phyloP scores from a whole-genome alignment of 2,888 invertebrate genomes.

The Leuctra nigra region DNA sequence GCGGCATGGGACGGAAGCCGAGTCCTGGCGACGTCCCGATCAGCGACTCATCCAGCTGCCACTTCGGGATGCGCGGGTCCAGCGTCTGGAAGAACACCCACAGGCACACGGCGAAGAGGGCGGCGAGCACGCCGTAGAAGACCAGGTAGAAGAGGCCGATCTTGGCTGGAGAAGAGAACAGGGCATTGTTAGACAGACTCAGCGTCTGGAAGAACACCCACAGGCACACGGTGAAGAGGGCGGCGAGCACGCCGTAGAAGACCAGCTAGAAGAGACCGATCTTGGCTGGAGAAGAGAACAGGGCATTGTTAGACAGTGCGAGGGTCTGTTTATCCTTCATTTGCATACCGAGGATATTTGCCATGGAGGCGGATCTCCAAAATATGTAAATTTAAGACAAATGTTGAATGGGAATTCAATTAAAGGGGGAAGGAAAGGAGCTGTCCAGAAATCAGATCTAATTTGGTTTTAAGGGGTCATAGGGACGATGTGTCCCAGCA shows the following conservation, averaged over 20 bases:
- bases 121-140: constrained; percentile 87
- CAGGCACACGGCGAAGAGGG: constrained; percentile 90
- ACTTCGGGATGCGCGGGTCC: constrained; percentile 83
- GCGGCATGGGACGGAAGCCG: constrained; percentile 91
- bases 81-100: constrained; percentile 89
- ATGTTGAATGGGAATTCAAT: too few species aligned
- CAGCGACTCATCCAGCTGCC: constrained; percentile 77
- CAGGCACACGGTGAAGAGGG: constrained; percentile 90
- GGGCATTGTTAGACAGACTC: constrained; percentile 16
- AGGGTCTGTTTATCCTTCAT: too few species aligned
- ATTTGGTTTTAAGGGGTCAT: too few species aligned
- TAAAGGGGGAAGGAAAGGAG: too few species aligned
- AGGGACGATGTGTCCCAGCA: too few species aligned
- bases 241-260: constrained; percentile 87
- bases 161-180: constrained; percentile 62
- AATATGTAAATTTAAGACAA: too few species aligned
- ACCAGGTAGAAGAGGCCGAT: constrained; percentile 91
- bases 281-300: constrained; percentile 81
- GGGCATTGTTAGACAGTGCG: too few species aligned
- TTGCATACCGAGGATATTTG: too few species aligned
- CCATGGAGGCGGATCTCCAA: too few species aligned
- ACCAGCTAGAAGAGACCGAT: constrained; percentile 91
- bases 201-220: constrained; percentile 89
- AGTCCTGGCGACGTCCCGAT: constrained; percentile 93
- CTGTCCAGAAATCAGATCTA: too few species aligned